Conservation (phyloP, 2,113 vertebrate genomes). For the Xenopus borealis region DNA sequence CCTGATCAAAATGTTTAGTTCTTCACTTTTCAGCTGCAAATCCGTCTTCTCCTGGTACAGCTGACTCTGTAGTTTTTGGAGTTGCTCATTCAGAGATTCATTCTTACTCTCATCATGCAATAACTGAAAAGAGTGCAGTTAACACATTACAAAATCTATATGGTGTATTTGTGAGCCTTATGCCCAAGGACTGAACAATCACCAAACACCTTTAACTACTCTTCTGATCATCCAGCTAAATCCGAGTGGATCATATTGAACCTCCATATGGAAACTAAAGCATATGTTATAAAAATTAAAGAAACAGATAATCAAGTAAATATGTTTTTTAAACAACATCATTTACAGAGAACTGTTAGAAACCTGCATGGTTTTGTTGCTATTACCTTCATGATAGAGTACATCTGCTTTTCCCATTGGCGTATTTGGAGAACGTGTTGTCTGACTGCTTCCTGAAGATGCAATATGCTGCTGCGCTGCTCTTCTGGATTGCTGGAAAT, state of each 20-base stretch:
- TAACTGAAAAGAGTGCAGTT: constrained; percentile 60
- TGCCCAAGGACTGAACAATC: too few species aligned
- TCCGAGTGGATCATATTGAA: too few species aligned
- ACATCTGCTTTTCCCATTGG: constrained; percentile 94
- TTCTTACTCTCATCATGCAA: constrained; percentile 83
- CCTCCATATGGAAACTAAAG: too few species aligned
- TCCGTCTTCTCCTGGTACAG: constrained; percentile 91
- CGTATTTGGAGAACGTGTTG: constrained; percentile 93
- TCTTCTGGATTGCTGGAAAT: constrained; percentile 98
- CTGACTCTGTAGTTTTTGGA: constrained; percentile 86
- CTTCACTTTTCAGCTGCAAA: constrained; percentile 94
- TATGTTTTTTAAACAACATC: too few species aligned
- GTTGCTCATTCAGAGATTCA: constrained; percentile 79
- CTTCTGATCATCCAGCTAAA: too few species aligned
- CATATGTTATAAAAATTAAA: too few species aligned
- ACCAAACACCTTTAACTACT: too few species aligned
- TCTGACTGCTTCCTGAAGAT: constrained; percentile 90
- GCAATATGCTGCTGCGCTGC: constrained; percentile 93
- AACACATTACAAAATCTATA: too few species aligned
- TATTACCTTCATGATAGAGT: constrained; percentile 88
- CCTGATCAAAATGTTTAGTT: constrained; percentile 97
- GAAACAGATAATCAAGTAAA: too few species aligned
- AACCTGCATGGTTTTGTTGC: background rate
- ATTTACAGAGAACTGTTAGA: too few species aligned
- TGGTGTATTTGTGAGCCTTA: too few species aligned